Conservation (phyloP, 2,113 vertebrate genomes). For the Melanotaenia duboulayi region DNA sequence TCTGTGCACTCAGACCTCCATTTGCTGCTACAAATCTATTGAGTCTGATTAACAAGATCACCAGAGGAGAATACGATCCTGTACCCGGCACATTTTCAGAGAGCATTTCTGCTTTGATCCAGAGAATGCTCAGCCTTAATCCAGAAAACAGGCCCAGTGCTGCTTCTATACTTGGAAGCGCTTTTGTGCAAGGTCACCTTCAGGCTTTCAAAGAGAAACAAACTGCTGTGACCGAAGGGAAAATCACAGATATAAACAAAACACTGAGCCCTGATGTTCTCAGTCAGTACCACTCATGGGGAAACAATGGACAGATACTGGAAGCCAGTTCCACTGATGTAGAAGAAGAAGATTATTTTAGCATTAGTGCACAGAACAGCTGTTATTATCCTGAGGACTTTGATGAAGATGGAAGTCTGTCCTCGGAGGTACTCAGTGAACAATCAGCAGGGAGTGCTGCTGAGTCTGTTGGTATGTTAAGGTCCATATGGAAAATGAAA, state of each 20-base stretch:
- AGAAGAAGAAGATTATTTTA: conserved; percentile 32
- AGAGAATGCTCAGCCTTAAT: conserved; percentile 72
- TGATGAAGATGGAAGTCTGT: conserved; percentile 78
- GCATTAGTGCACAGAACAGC: conserved; percentile 51
- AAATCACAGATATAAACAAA: conserved; percentile 8
- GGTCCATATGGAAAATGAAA: not conserved
- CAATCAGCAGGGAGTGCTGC: conserved; percentile 44
- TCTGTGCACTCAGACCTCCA: conserved; percentile 80
- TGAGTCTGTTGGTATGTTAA: conserved; percentile 44
- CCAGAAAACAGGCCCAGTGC: conserved; percentile 80
- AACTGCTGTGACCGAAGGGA: not conserved
- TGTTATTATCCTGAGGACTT: conserved; percentile 83
- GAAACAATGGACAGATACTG: not conserved
- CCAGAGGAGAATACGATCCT: conserved; percentile 73
- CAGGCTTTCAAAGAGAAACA: conserved; percentile 55
- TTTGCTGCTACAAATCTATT: conserved; percentile 81
- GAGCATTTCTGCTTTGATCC: conserved; percentile 70
- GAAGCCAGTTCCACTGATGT: conserved; percentile 3
- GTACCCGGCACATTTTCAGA: conserved; percentile 71
- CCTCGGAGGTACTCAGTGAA: conserved; percentile 66
- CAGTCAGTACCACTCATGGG: not conserved
- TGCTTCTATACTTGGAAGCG: conserved; percentile 64
- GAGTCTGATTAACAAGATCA: conserved; percentile 83
- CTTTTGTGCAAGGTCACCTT: conserved; percentile 75
- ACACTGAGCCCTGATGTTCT: conserved; percentile 27